Evolutionary conservation across 2,888 invertebrate genomes (phyloP).

Genomic region (Orthosia incerta): DNA sequence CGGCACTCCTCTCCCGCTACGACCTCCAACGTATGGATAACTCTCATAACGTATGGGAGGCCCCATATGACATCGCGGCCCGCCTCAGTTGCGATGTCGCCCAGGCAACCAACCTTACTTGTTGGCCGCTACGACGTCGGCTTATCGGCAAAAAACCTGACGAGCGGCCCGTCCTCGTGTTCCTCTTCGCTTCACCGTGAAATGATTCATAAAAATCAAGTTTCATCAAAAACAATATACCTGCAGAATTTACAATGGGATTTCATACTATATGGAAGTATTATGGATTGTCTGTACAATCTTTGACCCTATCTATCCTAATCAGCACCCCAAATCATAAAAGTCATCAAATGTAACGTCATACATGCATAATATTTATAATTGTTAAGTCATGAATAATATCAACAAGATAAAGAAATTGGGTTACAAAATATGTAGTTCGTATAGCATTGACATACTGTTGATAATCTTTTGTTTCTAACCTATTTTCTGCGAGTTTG

Average conservation of each 20-base stretch:
- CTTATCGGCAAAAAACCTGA: too few species aligned
- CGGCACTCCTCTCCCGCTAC: too few species aligned
- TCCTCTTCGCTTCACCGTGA: too few species aligned
- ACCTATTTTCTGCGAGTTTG: slow-evolving; percentile 18
- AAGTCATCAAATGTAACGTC: neutral
- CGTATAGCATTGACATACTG: slow-evolving; percentile 61
- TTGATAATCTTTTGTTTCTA: slow-evolving; percentile 42
- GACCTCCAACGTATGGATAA: too few species aligned
- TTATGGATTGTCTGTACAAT: neutral
- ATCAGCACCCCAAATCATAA: neutral
- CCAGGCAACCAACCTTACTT: too few species aligned
- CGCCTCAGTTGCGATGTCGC: too few species aligned
- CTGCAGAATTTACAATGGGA: too few species aligned
- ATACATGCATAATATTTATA: slow-evolving; percentile 23
- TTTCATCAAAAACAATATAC: neutral
- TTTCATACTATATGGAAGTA: too few species aligned
- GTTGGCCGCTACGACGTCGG: too few species aligned
- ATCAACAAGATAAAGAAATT: slow-evolving; percentile 54
- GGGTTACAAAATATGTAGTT: slow-evolving; percentile 61
- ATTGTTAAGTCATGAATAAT: slow-evolving; percentile 17
- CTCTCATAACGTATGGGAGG: too few species aligned
- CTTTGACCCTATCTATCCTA: neutral
- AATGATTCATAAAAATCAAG: neutral
- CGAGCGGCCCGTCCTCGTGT: too few species aligned
- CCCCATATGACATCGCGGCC: too few species aligned